Conservation (phyloP, 2,113 vertebrate genomes). For the Tringa solitaria region DNA sequence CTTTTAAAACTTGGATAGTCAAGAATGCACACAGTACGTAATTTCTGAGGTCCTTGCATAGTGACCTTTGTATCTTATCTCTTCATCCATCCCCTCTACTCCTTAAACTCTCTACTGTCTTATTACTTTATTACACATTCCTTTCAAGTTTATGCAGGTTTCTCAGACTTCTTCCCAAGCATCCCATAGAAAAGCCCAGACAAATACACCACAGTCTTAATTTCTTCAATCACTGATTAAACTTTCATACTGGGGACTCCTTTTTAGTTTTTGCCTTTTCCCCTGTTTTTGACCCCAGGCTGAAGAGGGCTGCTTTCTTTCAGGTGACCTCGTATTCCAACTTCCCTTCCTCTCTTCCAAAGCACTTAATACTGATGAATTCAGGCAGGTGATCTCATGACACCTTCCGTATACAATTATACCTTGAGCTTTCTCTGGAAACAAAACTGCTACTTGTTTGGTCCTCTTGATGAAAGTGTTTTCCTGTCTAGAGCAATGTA, state of each 20-base stretch:
- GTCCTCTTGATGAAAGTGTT: neutral
- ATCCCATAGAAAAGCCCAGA: neutral
- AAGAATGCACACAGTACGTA: neutral
- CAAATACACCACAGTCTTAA: neutral
- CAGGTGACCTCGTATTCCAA: neutral
- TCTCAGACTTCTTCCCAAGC: neutral
- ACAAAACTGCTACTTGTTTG: neutral
- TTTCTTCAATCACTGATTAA: neutral
- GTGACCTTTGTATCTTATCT: neutral
- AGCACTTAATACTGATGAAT: neutral
- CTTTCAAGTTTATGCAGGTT: neutral
- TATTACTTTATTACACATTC: neutral
- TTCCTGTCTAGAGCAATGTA: neutral
- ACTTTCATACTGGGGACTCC: neutral
- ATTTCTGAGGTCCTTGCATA: neutral
- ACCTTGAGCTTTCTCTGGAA: conserved; percentile 11
- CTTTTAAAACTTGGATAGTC: neutral
- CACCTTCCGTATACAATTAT: neutral
- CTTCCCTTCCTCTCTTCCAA: neutral
- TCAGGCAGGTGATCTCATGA: neutral
- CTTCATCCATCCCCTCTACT: neutral
- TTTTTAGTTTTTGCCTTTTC: neutral
- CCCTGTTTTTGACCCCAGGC: neutral
- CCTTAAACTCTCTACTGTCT: neutral
- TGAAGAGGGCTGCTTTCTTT: neutral